Conservation (phyloP, 1,140 invertebrate species). For the Gryon sp. region DNA sequence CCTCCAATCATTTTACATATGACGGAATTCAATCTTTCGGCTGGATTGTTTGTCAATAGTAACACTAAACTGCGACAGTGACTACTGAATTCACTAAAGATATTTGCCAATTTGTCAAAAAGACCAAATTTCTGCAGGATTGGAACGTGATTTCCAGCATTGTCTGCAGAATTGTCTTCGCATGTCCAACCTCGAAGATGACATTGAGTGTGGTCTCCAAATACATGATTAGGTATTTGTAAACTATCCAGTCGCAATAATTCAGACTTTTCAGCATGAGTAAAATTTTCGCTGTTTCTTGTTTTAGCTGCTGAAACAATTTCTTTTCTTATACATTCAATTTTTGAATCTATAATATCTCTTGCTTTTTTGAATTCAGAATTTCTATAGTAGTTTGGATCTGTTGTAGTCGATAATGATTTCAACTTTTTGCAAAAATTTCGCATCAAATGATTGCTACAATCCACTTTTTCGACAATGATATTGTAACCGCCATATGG, state of each 20-base stretch:
- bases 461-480: conserved; percentile 63
- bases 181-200: conserved; percentile 52
- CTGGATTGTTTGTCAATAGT: conserved; percentile 73
- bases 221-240: conserved; percentile 64
- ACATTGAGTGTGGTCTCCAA: conserved; percentile 70
- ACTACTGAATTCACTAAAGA: conserved; percentile 11
- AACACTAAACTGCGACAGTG: conserved; percentile 55
- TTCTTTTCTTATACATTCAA: too few relatives aligned
- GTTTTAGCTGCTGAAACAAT: not conserved
- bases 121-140: conserved; percentile 44
- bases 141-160: conserved; percentile 50
- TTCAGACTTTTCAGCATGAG: not conserved
- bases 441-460: conserved; percentile 5
- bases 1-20: conserved; percentile 46
- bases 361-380: too few relatives aligned
- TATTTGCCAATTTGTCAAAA: conserved; percentile 19
- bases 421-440: too few relatives aligned
- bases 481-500: conserved; percentile 44
- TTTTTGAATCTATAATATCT: too few relatives aligned
- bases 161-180: not conserved
- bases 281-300: not conserved
- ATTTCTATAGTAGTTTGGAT: too few relatives aligned
- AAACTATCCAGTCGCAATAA: not conserved
- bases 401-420: too few relatives aligned
- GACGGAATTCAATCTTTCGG: conserved; percentile 69